These are phyloP conservation scores for Apamea monoglypha DNA, from an alignment of 2,888 invertebrate genomes.

Conservation along the genomic window DNA sequence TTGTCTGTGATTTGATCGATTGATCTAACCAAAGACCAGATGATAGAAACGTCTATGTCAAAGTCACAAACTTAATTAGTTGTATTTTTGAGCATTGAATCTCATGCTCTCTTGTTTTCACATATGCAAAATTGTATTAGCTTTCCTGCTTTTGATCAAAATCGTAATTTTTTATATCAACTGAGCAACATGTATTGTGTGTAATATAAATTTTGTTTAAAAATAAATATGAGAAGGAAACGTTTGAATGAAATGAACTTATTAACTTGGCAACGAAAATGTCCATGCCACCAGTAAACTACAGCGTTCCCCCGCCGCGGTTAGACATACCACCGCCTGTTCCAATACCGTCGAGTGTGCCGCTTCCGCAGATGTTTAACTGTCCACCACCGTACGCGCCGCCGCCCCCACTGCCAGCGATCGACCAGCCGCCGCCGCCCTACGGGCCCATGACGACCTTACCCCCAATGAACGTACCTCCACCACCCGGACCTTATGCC, in stretches of 20 bases:
- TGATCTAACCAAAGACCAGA: not conserved
- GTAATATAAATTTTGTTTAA: not conserved
- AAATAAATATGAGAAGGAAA: conserved; percentile 14
- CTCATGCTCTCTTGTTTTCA: conserved; percentile 14
- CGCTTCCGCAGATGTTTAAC: conserved; percentile 66
- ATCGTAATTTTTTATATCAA: not conserved
- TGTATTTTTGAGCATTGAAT: conserved; percentile 2
- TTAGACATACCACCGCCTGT: conserved; percentile 74
- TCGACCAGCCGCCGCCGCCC: conserved; percentile 41
- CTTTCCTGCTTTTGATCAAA: conserved; percentile 4
- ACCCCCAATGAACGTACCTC: conserved; percentile 69
- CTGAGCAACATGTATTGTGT: not conserved
- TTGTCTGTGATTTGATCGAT: not conserved
- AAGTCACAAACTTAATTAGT: not conserved
- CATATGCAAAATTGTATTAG: conserved; percentile 4
- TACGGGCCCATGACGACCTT: conserved; percentile 55
- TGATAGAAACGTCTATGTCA: conserved; percentile 20
- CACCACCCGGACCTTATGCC: conserved; percentile 64
- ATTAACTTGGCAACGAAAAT: conserved; percentile 61
- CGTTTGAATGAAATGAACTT: not conserved
- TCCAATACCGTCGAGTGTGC: conserved; percentile 75
- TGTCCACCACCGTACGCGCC: conserved; percentile 69
- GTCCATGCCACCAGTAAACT: conserved; percentile 81
- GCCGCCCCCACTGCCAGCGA: conserved; percentile 50
- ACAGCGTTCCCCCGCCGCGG: conserved; percentile 80